Percentiles rank a stretch among this genome's conserved stretches.
Evolutionary conservation across 1,140 invertebrate species (phyloP).

Genomic region (Temnothorax nylanderi): DNA sequence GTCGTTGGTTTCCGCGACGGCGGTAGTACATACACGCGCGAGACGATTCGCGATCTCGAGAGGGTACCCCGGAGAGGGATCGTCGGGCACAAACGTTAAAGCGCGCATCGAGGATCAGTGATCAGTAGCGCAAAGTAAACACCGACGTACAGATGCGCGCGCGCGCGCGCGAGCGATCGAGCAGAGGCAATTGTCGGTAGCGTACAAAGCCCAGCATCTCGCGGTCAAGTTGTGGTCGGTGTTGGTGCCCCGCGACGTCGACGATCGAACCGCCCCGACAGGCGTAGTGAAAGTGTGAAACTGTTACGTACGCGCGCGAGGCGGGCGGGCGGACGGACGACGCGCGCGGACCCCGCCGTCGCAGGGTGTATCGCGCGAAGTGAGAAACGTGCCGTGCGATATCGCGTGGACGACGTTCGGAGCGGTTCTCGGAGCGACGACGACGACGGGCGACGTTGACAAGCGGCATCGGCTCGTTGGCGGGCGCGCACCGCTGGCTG

Average conservation of each 20-base stretch:
- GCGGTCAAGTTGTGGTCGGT: not conserved
- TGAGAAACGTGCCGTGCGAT: not conserved
- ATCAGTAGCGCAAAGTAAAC: not conserved
- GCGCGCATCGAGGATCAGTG: too few species aligned
- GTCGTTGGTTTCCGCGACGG: not conserved
- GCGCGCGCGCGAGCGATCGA: not conserved
- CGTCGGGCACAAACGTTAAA: not conserved
- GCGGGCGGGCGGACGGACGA: too few species aligned
- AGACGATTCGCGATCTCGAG: not conserved
- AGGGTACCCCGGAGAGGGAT: not conserved
- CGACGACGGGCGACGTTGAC: not conserved
- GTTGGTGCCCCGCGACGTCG: not conserved
- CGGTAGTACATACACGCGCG: not conserved
- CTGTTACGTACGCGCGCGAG: too few species aligned
- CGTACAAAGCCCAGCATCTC: not conserved
- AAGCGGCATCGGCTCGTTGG: not conserved
- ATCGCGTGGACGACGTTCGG: too few species aligned
- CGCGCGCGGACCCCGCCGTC: too few species aligned
- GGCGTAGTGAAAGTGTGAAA: not conserved
- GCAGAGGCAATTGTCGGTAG: not conserved
- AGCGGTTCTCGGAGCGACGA: too few species aligned
- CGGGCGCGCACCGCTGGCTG: not conserved
- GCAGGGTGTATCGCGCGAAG: not conserved
- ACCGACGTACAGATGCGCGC: not conserved
- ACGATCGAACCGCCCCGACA: not conserved